Conservation (phyloP, 2,797 vertebrate genomes). For the Nannoperca obscura region DNA sequence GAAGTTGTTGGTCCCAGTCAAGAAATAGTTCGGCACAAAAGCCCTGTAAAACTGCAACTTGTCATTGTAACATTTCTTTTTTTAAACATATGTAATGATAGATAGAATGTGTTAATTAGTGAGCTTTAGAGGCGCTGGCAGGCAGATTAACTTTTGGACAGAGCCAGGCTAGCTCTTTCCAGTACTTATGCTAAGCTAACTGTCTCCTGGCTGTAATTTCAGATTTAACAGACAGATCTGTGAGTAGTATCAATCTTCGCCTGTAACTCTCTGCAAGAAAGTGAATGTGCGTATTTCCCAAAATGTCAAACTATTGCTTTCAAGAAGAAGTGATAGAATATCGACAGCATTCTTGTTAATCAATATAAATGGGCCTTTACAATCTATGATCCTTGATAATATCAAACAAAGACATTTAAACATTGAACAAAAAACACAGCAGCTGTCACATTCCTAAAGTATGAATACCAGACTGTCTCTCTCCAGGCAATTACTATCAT, state of each 20-base stretch:
- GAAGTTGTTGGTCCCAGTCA: not conserved
- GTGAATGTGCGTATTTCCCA: not conserved
- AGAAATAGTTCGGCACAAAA: not conserved
- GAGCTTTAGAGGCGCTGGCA: conserved; percentile 1
- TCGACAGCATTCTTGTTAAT: conserved; percentile 5
- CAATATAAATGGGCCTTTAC: conserved; percentile 9
- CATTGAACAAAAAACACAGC: conserved; percentile 7
- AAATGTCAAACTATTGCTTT: not conserved
- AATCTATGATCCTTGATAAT: conserved; percentile 25
- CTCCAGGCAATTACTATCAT: not conserved
- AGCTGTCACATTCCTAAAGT: not conserved
- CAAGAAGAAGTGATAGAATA: conserved; percentile 14
- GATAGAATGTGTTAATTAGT: not conserved
- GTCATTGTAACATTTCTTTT: not conserved
- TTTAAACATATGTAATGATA: not conserved
- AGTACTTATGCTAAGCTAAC: not conserved
- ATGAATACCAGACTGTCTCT: conserved; percentile 1
- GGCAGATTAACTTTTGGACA: not conserved
- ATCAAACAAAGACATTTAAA: conserved; percentile 11
- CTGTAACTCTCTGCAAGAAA: not conserved
- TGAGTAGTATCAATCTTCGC: not conserved
- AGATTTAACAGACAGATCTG: not conserved
- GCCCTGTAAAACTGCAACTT: not conserved
- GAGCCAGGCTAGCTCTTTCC: not conserved
- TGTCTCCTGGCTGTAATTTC: not conserved